phyloP scores from a whole-genome alignment of 2,113 vertebrate species.

The Ceyx cyanopectus region DNA sequence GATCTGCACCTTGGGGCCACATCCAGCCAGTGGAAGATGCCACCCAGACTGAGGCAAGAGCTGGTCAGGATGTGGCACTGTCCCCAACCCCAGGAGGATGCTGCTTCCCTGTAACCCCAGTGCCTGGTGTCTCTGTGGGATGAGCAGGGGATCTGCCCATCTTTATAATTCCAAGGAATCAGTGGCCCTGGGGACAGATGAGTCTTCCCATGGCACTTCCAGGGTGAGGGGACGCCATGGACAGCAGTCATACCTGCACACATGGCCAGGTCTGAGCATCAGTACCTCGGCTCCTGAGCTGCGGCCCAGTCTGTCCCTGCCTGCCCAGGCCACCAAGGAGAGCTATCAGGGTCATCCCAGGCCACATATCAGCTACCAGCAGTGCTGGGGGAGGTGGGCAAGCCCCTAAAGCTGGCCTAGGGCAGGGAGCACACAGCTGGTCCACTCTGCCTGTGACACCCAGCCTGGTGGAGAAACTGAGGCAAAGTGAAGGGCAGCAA shows the following conservation, averaged over 20 bases:
- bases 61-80: accelerated
- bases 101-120: neutral
- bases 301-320: neutral
- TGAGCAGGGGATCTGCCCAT: neutral
- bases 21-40: accelerated
- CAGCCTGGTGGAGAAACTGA: neutral
- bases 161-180: neutral
- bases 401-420: neutral
- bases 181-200: neutral
- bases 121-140: neutral
- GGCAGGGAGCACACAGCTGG: accelerated
- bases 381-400: accelerated
- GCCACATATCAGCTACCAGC: neutral
- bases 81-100: accelerated
- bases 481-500: neutral
- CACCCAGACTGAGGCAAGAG: neutral
- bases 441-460: neutral
- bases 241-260: neutral
- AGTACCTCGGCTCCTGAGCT: neutral
- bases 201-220: neutral
- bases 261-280: neutral
- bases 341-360: slow-evolving; percentile 17
- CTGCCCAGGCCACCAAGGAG: neutral
- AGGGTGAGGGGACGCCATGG: accelerated
- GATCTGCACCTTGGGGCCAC: neutral